These are phyloP conservation scores for Psittacara wagleri DNA, from an alignment of 2,113 vertebrate species.

Conservation along the genomic window DNA sequence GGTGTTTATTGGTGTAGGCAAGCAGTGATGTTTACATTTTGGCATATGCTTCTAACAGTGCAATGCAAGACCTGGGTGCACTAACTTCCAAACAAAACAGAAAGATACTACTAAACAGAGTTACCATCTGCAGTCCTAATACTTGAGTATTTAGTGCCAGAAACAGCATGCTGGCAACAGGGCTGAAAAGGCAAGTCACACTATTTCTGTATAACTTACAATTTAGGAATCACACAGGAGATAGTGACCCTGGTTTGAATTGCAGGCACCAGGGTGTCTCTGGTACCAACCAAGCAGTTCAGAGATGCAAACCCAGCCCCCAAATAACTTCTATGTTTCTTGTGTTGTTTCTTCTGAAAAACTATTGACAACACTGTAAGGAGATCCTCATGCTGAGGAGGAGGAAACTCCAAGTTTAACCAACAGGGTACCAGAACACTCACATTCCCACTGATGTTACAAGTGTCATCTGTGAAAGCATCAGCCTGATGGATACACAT, in stretches of 20 bases:
- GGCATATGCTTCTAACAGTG: background rate
- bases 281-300: background rate
- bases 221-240: background rate
- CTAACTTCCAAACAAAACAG: background rate
- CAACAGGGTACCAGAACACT: background rate
- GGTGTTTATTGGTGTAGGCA: background rate
- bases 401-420: background rate
- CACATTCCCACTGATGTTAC: rapidly evolving
- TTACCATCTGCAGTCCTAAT: background rate
- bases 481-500: background rate
- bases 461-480: background rate
- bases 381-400: background rate
- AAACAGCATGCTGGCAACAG: background rate
- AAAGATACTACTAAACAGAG: background rate
- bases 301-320: background rate
- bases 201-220: background rate
- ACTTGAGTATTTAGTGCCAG: background rate
- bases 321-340: background rate
- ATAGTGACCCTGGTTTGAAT: background rate
- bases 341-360: background rate
- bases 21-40: background rate
- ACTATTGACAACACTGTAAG: rapidly evolving
- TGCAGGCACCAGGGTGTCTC: background rate
- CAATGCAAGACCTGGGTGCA: background rate
- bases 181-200: background rate